phyloP scores from a whole-genome alignment of 2,797 vertebrate genomes.

The Saxicola maurus region DNA sequence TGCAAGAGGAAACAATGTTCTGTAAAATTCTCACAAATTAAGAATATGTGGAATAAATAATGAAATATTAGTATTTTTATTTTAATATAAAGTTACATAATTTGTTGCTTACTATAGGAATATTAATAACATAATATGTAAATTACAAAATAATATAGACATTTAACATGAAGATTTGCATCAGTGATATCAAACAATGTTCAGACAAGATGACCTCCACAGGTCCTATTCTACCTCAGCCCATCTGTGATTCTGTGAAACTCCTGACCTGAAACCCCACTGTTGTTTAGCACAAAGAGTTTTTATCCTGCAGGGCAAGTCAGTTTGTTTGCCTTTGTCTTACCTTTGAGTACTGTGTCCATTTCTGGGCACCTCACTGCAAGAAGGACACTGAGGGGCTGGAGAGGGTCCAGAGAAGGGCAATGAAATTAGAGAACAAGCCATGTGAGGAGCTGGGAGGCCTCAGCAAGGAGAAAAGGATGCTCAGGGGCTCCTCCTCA shows the following conservation, averaged over 20 bases:
- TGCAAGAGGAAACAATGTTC: neutral
- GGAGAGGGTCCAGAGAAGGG: neutral
- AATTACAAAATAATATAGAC: neutral
- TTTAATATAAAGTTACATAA: neutral
- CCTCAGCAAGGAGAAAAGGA: neutral
- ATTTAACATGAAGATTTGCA: neutral
- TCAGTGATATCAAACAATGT: neutral
- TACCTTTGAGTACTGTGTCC: accelerated
- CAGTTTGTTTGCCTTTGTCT: neutral
- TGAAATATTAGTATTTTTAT: neutral
- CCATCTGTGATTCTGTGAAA: neutral
- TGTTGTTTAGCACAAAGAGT: neutral
- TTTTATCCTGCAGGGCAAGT: neutral
- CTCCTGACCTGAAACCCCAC: neutral
- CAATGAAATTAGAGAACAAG: neutral
- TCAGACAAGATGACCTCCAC: neutral
- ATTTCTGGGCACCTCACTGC: no score
- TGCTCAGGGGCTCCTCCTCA: neutral
- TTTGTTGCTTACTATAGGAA: neutral
- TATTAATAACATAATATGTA: neutral
- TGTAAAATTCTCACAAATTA: neutral
- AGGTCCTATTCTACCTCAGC: neutral
- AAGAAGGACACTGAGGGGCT: neutral
- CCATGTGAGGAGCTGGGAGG: neutral
- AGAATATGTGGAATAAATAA: neutral